Conservation (phyloP, 2,113 vertebrate genomes). For the Noctilio leporinus region DNA sequence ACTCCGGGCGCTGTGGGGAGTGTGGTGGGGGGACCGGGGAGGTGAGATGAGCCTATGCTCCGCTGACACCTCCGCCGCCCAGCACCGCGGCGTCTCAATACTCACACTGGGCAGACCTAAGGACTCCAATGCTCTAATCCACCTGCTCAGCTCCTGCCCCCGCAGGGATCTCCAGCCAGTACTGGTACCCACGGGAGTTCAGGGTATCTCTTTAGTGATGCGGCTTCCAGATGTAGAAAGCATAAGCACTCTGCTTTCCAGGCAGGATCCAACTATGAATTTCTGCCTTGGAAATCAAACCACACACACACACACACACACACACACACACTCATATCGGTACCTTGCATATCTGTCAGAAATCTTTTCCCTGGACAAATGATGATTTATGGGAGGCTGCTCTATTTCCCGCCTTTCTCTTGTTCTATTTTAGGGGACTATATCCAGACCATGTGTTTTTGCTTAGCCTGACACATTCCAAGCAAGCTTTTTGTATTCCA, state of each 20-base stretch:
- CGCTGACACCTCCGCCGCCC: neutral
- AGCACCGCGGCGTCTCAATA: accelerated
- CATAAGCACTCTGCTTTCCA: neutral
- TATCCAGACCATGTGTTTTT: conserved; percentile 65
- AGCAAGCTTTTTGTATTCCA: conserved; percentile 58
- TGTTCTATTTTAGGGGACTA: conserved; percentile 56
- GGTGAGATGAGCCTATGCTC: neutral
- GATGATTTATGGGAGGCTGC: conserved; percentile 66
- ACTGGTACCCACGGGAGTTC: neutral
- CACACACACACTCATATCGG: neutral
- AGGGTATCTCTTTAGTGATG: neutral
- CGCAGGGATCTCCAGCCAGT: neutral
- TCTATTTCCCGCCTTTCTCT: conserved; percentile 53
- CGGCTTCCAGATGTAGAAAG: neutral
- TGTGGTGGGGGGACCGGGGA: neutral
- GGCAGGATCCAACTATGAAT: neutral
- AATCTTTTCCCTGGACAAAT: conserved; percentile 39
- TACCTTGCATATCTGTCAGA: conserved; percentile 44
- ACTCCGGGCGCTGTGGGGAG: neutral
- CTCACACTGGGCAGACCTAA: neutral
- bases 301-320: neutral
- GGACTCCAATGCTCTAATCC: neutral
- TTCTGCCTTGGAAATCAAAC: conserved; percentile 39
- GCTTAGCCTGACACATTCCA: conserved; percentile 59
- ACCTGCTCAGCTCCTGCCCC: neutral